Conservation (phyloP, 2,797 vertebrate genomes). For the Gymnopithys bicolor region DNA sequence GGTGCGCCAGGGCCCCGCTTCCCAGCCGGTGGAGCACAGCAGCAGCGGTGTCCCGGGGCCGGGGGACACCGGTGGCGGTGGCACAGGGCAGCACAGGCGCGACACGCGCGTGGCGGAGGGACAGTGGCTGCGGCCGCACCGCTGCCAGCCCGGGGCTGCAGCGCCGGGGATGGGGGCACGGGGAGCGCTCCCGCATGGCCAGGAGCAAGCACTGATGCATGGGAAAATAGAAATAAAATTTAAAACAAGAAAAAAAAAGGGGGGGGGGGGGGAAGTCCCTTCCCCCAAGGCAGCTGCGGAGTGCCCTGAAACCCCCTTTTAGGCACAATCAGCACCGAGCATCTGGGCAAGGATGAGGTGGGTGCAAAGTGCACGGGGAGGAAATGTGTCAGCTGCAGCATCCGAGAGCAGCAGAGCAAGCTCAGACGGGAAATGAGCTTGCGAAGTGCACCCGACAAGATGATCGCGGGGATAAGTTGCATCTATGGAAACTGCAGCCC, state of each 20-base stretch:
- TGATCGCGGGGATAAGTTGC: conserved; percentile 57
- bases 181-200: background rate
- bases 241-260: background rate
- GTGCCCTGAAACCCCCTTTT: background rate
- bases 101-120: background rate
- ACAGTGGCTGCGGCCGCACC: background rate
- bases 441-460: conserved; percentile 56
- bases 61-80: background rate
- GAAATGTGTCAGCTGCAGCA: conserved; percentile 72
- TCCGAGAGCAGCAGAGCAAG: conserved; percentile 46
- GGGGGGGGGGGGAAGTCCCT: background rate
- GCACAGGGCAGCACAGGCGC: background rate
- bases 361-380: conserved; percentile 39
- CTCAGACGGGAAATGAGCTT: conserved; percentile 59
- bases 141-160: background rate
- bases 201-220: background rate
- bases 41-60: background rate
- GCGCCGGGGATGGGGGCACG: background rate
- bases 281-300: background rate
- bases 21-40: background rate
- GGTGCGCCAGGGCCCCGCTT: background rate
- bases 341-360: conserved; percentile 51
- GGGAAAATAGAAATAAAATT: background rate
- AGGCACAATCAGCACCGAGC: conserved; percentile 31
- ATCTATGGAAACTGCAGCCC: conserved; percentile 62